Evolutionary conservation across 2,888 invertebrate genomes (phyloP), one percentile per base, ranked within the genome.

Genomic region (Drosophila leonis): DNA sequence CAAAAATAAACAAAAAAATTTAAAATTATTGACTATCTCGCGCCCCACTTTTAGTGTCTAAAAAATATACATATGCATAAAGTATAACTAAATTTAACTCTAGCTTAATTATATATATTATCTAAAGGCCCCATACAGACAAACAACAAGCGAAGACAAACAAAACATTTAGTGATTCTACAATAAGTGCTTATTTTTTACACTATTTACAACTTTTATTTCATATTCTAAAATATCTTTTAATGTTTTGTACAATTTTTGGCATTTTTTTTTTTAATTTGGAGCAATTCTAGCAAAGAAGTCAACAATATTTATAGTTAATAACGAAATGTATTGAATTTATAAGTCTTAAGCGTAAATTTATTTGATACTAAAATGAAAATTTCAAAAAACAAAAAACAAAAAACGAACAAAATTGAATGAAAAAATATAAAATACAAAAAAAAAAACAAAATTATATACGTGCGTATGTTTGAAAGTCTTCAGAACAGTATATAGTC

Each of bases 91-190:
- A 70, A 75, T 72, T 74, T 83, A 86, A 86, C 48, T 64, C 62
- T 89, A 90, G 83, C 75, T 78, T 89, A 90, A 84, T 79, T 78
- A 71, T 46, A 29, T 13, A 18, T 72, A 70, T 64, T 35, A 51
- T 35, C 71, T 71, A 62, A 63, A 71, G 72, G 62, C 63, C 80
- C 73, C 48, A 65, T 49, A 83, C 77, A 65, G 66, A 78, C 65
- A 90, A 77, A 87, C 80, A 75, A 73, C 63, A 90, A 81, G 80
- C 82, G 86, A 91, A 80, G 83, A 89, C 85, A 83, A 76, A 72
- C 64, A 81, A 82, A 85, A 89, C 75, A 82, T 84, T 84, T 90
- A 89, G 90, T 89, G 90, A 90, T 91, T 89, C 78, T 88, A 88
- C 79, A 73, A 80, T 88, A 90, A 90, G 90, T 83, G 83, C 83